Evolutionary conservation across 2,797 vertebrate species (phyloP).

Genomic region (Brachyrhaphis roseni): DNA sequence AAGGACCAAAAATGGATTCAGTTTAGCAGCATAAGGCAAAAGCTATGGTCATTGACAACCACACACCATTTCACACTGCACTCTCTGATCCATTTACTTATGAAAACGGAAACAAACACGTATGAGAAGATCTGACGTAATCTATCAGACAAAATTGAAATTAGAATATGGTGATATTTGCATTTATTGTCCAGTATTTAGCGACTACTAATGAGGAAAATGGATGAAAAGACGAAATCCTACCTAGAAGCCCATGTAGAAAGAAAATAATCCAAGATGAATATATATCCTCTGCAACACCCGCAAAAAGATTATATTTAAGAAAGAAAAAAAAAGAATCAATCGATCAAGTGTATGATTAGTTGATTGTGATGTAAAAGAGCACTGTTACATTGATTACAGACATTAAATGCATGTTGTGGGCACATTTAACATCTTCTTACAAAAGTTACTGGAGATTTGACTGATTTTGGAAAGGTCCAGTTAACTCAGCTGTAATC

Average conservation of each 20-base stretch:
- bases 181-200: neutral
- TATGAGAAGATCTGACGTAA: slow-evolving; percentile 21
- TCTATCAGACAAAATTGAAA: neutral
- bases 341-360: neutral
- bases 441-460: neutral
- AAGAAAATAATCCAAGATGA: slow-evolving; percentile 7
- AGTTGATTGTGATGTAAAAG: neutral
- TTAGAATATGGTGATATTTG: neutral
- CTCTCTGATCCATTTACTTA: slow-evolving; percentile 36
- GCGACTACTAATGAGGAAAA: neutral
- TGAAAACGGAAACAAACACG: slow-evolving; percentile 38
- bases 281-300: neutral
- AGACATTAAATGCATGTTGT: neutral
- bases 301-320: neutral
- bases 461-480: neutral
- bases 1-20: slow-evolving; percentile 60
- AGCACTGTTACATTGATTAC: neutral
- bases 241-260: neutral
- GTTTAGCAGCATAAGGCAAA: slow-evolving; percentile 47
- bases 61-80: slow-evolving; percentile 20
- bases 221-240: neutral
- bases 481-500: neutral
- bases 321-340: neutral
- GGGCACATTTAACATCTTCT: neutral
- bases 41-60: slow-evolving; percentile 45